phyloP scores from a whole-genome alignment of 2,888 invertebrate genomes.

The Pachycephus smyrnensis region DNA sequence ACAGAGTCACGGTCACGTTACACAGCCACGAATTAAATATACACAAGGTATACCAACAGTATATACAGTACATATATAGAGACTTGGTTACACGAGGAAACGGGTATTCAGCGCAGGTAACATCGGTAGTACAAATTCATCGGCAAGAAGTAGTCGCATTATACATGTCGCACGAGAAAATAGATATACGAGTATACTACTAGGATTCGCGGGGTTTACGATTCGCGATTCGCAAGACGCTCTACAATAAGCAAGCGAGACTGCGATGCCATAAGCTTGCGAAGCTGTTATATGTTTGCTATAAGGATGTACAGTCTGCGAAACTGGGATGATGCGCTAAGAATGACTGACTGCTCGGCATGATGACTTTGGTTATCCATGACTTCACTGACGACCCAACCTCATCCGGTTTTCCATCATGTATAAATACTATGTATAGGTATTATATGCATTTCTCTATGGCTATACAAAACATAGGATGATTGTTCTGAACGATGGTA shows the following conservation, averaged over 20 bases:
- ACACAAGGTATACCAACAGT: not conserved
- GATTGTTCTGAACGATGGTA: not conserved
- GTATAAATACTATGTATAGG: not conserved
- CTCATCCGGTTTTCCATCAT: not conserved
- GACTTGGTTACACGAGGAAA: not conserved
- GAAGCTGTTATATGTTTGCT: not conserved
- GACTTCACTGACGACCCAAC: not conserved
- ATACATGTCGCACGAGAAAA: conserved; percentile 4
- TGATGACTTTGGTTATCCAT: not conserved
- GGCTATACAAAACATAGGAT: not conserved
- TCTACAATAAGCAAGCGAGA: not conserved
- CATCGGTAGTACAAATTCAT: conserved; percentile 5
- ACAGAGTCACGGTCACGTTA: not conserved
- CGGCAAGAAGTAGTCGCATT: not conserved
- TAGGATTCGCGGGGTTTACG: not conserved
- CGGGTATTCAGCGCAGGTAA: conserved; percentile 1
- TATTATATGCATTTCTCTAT: not conserved
- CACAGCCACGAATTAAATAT: not conserved
- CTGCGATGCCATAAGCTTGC: not conserved
- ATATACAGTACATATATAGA: not conserved
- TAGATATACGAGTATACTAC: not conserved
- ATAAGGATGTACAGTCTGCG: not conserved
- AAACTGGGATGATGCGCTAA: conserved; percentile 31
- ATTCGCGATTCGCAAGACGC: not conserved
- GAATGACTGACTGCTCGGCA: conserved; percentile 36